A percentile compares a stretch with the other conserved stretches of the same genome.
Evolutionary conservation across 2,888 invertebrate genomes (phyloP).

Genomic region (Nomada hirtipes): DNA sequence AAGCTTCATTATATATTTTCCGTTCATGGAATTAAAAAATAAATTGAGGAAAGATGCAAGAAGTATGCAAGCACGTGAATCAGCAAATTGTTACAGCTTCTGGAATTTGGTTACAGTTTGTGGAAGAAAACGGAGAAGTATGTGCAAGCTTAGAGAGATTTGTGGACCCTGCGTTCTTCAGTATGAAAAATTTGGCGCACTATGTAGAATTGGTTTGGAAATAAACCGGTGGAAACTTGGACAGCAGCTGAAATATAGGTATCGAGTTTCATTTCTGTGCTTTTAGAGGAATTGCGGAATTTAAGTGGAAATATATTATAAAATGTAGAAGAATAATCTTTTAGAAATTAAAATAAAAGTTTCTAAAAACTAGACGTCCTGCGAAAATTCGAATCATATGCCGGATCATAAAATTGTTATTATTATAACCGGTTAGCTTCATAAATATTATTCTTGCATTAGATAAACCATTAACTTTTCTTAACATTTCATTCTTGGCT

Average conservation of each 20-base stretch:
- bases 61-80: background rate
- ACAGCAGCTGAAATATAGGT: background rate
- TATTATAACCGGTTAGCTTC: too few relatives aligned
- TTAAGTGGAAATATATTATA: too few relatives aligned
- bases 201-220: background rate
- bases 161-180: background rate
- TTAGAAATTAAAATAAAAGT: too few relatives aligned
- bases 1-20: background rate
- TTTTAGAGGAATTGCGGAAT: background rate
- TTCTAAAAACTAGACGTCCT: too few relatives aligned
- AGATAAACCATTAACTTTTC: too few relatives aligned
- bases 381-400: too few relatives aligned
- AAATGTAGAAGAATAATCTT: too few relatives aligned
- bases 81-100: background rate
- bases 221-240: slow-evolving; percentile 1
- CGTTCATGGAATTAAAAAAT: background rate
- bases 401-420: too few relatives aligned
- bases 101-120: background rate
- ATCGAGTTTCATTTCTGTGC: background rate
- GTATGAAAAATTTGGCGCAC: slow-evolving; percentile 11
- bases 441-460: too few relatives aligned
- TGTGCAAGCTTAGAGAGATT: background rate
- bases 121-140: background rate
- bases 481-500: too few relatives aligned
- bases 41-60: too few relatives aligned